Evolutionary conservation across 2,888 invertebrate genomes (phyloP).

Genomic region (Brachynemurus nebulosus): DNA sequence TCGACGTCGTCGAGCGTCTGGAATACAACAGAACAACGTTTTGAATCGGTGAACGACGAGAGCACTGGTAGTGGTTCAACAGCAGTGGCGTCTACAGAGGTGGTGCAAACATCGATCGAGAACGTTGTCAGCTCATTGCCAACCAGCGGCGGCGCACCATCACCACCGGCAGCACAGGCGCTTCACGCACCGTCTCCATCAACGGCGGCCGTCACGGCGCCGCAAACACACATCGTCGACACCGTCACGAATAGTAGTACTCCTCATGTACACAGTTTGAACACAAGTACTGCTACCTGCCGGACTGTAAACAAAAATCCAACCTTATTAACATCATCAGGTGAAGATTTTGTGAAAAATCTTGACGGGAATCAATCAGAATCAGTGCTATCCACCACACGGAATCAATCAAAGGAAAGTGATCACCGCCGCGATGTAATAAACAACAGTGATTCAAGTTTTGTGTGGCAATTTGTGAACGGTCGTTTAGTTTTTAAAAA

Average conservation of each 20-base stretch:
- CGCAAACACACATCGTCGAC: constrained; percentile 1
- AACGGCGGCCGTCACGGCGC: neutral
- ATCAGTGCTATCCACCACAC: neutral
- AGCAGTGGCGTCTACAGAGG: constrained; percentile 2
- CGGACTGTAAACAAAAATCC: no score
- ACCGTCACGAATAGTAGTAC: neutral
- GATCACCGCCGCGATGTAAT: no score
- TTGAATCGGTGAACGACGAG: no score
- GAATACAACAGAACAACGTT: no score
- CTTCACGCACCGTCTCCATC: neutral
- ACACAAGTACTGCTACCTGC: no score
- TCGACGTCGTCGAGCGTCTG: no score
- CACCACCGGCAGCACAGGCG: constrained; percentile 1
- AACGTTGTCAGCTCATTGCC: neutral
- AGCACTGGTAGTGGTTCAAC: no score
- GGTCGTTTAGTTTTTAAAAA: constrained; percentile 8
- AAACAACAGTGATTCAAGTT: constrained; percentile 8
- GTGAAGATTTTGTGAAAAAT: no score
- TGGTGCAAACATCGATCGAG: constrained; percentile 4
- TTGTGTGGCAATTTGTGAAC: constrained; percentile 3
- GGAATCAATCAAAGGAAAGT: neutral
- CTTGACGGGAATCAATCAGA: no score
- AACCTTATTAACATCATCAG: no score
- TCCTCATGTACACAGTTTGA: no score
- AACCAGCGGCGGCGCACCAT: neutral